phyloP scores from a whole-genome alignment of 2,797 vertebrate genomes.

The Cyprinodon diabolis region DNA sequence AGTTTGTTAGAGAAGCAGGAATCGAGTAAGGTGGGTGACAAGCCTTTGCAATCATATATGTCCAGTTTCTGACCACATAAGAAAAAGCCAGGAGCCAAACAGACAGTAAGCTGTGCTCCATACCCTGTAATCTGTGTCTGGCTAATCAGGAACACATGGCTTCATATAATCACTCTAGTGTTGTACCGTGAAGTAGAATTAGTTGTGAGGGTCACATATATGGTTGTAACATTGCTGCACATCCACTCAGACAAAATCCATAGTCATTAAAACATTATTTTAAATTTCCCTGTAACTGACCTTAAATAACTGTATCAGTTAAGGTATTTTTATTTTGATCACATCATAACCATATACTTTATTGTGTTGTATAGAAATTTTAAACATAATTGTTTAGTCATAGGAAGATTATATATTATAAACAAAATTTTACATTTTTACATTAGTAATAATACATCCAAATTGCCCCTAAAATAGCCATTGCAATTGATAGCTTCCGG shows the following conservation, averaged over 20 bases:
- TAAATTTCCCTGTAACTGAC: constrained; percentile 27
- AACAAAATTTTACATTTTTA: no score
- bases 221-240: constrained; percentile 1
- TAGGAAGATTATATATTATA: not conserved
- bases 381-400: not conserved
- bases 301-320: not conserved
- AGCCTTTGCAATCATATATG: constrained; percentile 58
- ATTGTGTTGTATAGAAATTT: not conserved
- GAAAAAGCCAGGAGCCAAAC: constrained; percentile 52
- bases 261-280: constrained; percentile 27
- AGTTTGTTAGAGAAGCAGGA: constrained; percentile 40
- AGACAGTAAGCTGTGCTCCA: constrained; percentile 69
- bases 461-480: not conserved
- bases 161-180: constrained; percentile 75
- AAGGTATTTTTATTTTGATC: not conserved
- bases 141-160: constrained; percentile 83
- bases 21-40: constrained; percentile 2
- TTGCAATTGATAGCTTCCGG: not conserved
- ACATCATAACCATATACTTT: not conserved
- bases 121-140: constrained; percentile 76
- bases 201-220: constrained; percentile 51
- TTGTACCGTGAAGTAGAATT: constrained; percentile 56
- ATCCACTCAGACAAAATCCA: constrained; percentile 32
- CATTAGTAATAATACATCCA: no score
- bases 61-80: constrained; percentile 74